Evolutionary conservation across 2,797 vertebrate species (phyloP), one percentile per base, ranked within the genome.

Genomic region (Sebastes flavidus): DNA sequence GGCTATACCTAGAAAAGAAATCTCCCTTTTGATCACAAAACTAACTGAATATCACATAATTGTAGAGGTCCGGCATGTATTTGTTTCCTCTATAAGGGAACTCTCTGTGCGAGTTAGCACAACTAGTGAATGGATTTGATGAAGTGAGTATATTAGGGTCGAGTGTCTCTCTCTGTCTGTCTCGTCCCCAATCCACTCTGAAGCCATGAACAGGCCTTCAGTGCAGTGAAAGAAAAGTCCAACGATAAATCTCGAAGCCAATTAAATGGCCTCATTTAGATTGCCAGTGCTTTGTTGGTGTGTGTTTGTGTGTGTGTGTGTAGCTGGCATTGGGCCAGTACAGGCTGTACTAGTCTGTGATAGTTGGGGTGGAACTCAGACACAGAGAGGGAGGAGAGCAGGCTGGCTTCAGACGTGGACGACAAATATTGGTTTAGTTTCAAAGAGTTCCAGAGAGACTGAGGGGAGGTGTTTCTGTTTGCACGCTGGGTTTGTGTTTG

Each of bases 361-460:
- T 85, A 81, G 79, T 62, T 65, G 38, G 84, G 81, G 75, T 75
- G 72, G 75, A 67, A 79, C 77, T 67, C 65, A 58, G 72, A 83
- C 62, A 70, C 25, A 61, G 42, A 62, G 59, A 63, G 70, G 77
- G 77, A 86, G 75, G 74, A 72, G 71, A 72, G 60, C 29, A 16
- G 63, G 62, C 68, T 2, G 61, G 79, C 72, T 71, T 90, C 82
- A 84, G 75, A 87, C 38, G 20, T 71, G 75, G 80, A 81, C 20
- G 5, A 60, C 90, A 92, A 94, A 95, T 94, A 94, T 95, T 95
- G 86, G 92, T 91, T 93, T 92, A 91, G 86, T 90, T 89, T 90
- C 71, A 89, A 84, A 89, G 87, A 82, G 68, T 82, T 87, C 80
- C 72, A 79, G 24, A 80, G 46, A 74, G 58, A 22, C 61, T 54